These are phyloP conservation scores for Morelia viridis DNA, from an alignment of 2,797 vertebrate species.

Conservation along the genomic window DNA sequence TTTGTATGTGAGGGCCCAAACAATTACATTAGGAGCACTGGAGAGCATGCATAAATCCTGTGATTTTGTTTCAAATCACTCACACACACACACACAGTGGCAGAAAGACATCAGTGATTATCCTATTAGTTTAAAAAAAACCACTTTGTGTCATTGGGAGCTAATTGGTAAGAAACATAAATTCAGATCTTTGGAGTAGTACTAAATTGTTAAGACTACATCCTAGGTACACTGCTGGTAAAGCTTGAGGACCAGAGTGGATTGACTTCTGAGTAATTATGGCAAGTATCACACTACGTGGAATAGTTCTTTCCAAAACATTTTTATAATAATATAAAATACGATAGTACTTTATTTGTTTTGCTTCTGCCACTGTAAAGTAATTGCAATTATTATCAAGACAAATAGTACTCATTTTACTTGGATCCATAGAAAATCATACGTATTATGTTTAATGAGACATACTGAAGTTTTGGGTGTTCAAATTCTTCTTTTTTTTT, in stretches of 20 bases:
- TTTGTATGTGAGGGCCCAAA: neutral
- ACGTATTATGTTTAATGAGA: slow-evolving; percentile 8
- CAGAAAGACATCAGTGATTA: neutral
- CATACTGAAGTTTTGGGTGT: neutral
- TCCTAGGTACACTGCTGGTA: neutral
- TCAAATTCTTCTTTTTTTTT: neutral
- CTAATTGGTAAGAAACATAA: neutral
- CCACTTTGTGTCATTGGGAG: neutral
- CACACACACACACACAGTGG: neutral
- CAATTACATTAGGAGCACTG: neutral
- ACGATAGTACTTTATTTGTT: neutral
- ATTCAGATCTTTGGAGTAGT: neutral
- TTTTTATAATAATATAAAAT: neutral
- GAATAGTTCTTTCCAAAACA: neutral
- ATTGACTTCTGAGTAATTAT: neutral
- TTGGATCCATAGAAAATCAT: neutral
- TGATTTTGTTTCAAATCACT: neutral
- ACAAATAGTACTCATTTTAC: neutral
- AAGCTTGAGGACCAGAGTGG: neutral
- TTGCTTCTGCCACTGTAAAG: slow-evolving; percentile 15
- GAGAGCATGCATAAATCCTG: neutral
- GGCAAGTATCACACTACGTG: neutral
- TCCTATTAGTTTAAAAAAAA: neutral
- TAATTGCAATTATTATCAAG: slow-evolving; percentile 7
- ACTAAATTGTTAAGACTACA: neutral